Conservation (phyloP, 2,888 invertebrate genomes). For the Trissolcus brochymenae region DNA sequence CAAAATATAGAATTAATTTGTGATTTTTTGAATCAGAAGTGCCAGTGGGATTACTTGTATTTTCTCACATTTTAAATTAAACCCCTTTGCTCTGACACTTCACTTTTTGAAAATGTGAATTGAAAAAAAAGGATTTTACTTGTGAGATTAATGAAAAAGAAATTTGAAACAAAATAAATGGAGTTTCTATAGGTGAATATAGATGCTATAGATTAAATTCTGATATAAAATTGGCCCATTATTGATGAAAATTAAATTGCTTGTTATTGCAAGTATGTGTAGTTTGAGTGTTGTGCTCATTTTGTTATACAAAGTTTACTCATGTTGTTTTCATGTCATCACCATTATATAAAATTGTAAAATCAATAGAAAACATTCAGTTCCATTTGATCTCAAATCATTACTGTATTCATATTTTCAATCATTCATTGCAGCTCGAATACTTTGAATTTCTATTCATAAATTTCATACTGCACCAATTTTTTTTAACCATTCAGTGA, state of each 20-base stretch:
- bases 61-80: conserved; percentile 48
- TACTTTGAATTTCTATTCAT: not conserved
- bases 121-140: conserved; percentile 32
- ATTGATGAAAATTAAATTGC: conserved; percentile 16
- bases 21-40: conserved; percentile 6
- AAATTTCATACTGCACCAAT: not conserved
- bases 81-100: conserved; percentile 39
- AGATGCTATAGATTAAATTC: no score
- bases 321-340: conserved; percentile 11
- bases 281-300: conserved; percentile 29
- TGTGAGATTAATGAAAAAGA: conserved; percentile 14
- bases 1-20: not conserved
- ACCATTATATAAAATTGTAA: conserved; percentile 5
- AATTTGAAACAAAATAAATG: not conserved
- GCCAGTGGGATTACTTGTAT: conserved; percentile 50
- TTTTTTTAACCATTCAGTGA: not conserved
- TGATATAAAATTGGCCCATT: not conserved
- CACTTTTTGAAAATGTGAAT: conserved; percentile 42
- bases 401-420: conserved; percentile 44
- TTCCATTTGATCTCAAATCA: conserved; percentile 39
- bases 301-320: not conserved
- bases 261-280: conserved; percentile 35
- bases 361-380: not conserved
- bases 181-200: not conserved
- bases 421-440: conserved; percentile 32